Evolutionary conservation across 2,797 vertebrate species (phyloP).

Genomic region (Semaprochilodus insignis): DNA sequence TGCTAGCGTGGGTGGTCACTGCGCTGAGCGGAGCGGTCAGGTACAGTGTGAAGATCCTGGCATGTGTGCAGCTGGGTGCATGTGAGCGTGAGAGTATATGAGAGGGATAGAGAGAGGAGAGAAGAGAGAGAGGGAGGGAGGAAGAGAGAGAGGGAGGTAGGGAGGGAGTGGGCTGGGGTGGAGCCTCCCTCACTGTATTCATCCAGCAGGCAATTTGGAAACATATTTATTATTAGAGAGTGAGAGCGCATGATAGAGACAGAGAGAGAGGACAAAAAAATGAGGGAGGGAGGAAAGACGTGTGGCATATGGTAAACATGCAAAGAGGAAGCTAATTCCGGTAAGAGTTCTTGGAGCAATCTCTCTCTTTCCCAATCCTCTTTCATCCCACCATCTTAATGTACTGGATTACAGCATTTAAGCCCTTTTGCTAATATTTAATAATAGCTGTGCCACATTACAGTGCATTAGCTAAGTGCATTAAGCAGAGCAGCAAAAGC

Average conservation of each 20-base stretch:
- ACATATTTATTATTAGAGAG: constrained; percentile 18
- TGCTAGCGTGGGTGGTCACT: constrained; percentile 52
- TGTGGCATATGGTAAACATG: not conserved
- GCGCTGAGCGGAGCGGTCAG: constrained; percentile 55
- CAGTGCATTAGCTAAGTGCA: not conserved
- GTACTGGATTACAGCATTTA: not conserved
- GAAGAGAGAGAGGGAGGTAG: constrained; percentile 27
- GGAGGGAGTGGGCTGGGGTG: constrained; percentile 9
- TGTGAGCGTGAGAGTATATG: constrained; percentile 35
- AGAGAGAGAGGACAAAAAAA: not conserved
- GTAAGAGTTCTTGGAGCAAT: not conserved
- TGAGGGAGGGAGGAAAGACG: not conserved
- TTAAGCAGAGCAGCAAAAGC: not conserved
- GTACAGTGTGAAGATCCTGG: constrained; percentile 58
- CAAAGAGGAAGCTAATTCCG: not conserved
- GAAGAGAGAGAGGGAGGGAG: constrained; percentile 1
- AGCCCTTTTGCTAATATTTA: not conserved
- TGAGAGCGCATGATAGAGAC: not conserved
- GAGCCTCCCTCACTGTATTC: constrained; percentile 42
- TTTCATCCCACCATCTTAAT: not conserved
- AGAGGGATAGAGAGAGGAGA: constrained; percentile 24
- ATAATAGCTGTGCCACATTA: not conserved
- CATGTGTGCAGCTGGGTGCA: constrained; percentile 39
- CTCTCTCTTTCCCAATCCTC: not conserved
- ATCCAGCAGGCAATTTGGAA: constrained; percentile 40